Conservation (phyloP, 2,113 vertebrate genomes). For the Scopus umbretta region DNA sequence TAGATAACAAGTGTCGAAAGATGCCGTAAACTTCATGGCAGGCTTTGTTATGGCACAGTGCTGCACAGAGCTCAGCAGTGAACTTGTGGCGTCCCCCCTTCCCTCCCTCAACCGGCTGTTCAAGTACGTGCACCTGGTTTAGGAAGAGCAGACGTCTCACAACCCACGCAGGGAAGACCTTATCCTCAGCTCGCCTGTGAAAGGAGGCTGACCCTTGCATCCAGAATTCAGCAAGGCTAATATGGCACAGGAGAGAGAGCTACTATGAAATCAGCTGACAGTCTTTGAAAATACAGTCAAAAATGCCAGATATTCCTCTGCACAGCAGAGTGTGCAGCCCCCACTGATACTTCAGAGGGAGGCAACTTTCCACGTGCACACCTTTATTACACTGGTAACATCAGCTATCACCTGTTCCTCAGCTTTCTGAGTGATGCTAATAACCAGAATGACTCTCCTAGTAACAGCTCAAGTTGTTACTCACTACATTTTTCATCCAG, state of each 20-base stretch:
- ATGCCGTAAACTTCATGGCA: not conserved
- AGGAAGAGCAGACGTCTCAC: not conserved
- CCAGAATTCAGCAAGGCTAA: not conserved
- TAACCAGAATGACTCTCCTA: not conserved
- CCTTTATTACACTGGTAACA: not conserved
- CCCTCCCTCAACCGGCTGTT: not conserved
- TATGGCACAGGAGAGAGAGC: fast-evolving
- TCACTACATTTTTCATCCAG: not conserved
- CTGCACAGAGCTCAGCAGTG: not conserved
- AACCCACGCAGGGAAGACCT: not conserved
- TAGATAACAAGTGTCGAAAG: conserved; percentile 28
- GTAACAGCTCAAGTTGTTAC: not conserved
- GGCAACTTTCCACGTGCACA: fast-evolving
- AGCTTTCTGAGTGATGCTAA: not conserved
- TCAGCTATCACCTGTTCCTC: not conserved
- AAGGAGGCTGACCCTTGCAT: not conserved
- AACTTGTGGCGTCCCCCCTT: not conserved
- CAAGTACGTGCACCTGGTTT: not conserved
- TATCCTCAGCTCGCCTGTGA: not conserved
- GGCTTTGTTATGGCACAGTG: not conserved
- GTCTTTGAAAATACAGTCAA: not conserved
- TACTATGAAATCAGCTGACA: not conserved
- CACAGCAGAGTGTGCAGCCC: not conserved
- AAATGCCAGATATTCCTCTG: not conserved
- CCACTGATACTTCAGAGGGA: not conserved